Conservation (phyloP, 2,113 vertebrate species). For the Neotoma lepida region DNA sequence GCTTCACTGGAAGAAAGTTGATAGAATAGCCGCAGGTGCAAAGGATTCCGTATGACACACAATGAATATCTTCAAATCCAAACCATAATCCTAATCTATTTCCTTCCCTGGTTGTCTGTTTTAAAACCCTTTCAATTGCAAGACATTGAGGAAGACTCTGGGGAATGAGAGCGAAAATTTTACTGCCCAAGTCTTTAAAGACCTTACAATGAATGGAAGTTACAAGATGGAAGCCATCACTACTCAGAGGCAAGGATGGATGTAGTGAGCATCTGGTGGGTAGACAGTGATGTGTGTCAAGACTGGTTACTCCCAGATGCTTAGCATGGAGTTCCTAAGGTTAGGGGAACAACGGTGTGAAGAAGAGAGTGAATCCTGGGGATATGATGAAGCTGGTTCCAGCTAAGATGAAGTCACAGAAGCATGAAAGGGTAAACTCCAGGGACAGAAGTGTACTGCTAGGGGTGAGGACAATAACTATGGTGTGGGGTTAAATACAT, state of each 20-base stretch:
- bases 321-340: background rate
- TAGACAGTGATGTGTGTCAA: background rate
- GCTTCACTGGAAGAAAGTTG: background rate
- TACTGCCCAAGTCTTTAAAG: background rate
- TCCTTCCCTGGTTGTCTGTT: background rate
- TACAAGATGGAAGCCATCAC: background rate
- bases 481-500: background rate
- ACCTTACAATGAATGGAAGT: background rate
- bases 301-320: background rate
- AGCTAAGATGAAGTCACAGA: background rate
- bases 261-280: background rate
- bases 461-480: background rate
- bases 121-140: background rate
- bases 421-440: background rate
- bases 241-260: background rate
- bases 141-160: background rate
- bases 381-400: background rate
- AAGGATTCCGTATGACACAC: background rate
- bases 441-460: background rate
- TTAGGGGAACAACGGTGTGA: background rate
- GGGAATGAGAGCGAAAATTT: background rate
- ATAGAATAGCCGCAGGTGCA: background rate
- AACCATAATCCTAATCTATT: slow-evolving; percentile 10
- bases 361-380: background rate
- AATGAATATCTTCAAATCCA: background rate